Evolutionary conservation across 2,797 vertebrate genomes (phyloP).

Genomic region (Neosalanx taihuensis): DNA sequence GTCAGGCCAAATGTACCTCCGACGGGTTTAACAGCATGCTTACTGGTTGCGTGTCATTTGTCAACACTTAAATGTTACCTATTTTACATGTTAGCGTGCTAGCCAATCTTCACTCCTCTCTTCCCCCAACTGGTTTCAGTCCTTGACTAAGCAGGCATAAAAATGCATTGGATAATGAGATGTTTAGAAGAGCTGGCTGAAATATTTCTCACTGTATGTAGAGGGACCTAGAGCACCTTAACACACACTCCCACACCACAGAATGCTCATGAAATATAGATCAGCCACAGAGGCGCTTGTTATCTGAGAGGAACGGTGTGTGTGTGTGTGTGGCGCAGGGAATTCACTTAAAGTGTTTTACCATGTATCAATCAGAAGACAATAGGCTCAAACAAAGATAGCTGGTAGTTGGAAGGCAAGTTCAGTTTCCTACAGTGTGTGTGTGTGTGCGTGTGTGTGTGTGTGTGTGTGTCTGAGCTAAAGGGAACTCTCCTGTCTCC

Average conservation of each 20-base stretch:
- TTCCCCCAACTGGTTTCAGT: neutral
- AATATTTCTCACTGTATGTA: constrained; percentile 24
- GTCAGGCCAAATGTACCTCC: no score
- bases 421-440: neutral
- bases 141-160: constrained; percentile 27
- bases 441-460: constrained; percentile 14
- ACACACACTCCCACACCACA: constrained; percentile 1
- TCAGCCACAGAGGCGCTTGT: constrained; percentile 35
- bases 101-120: neutral
- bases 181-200: neutral
- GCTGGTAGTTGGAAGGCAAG: constrained; percentile 35
- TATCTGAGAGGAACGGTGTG: constrained; percentile 29
- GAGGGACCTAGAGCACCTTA: neutral
- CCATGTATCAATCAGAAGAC: constrained; percentile 3
- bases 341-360: neutral
- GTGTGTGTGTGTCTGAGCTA: constrained; percentile 5
- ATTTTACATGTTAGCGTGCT: no score
- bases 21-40: no score
- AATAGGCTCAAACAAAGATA: constrained; percentile 8
- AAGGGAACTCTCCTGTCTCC: neutral
- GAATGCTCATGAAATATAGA: constrained; percentile 44
- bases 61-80: no score
- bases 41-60: no score
- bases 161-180: neutral
- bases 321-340: constrained; percentile 5